phyloP scores from a whole-genome alignment of 2,888 invertebrate species.

The Eupsilia transversa region DNA sequence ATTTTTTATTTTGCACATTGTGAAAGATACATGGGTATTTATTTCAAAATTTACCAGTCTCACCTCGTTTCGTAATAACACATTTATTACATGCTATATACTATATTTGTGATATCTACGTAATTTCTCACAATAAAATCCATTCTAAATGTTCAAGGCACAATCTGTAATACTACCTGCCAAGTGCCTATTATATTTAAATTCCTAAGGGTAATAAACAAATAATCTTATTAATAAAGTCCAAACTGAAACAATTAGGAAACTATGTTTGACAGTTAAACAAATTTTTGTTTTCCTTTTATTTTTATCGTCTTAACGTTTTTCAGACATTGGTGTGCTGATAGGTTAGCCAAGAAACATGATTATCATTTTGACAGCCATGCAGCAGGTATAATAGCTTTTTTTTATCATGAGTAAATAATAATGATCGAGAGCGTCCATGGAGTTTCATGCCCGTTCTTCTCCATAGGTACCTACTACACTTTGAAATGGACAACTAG shows the following conservation, averaged over 20 bases:
- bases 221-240: neutral
- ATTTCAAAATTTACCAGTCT: neutral
- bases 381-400: too few species aligned
- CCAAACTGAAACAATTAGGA: neutral
- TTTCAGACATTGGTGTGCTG: neutral
- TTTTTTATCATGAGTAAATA: too few species aligned
- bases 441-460: too few species aligned
- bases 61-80: neutral
- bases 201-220: neutral
- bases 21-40: neutral
- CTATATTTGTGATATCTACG: constrained; percentile 4
- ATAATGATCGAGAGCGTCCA: too few species aligned
- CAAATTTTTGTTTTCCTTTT: neutral
- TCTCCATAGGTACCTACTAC: too few species aligned
- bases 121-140: neutral
- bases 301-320: too few species aligned
- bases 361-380: too few species aligned
- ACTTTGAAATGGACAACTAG: too few species aligned
- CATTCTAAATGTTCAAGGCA: constrained; percentile 25
- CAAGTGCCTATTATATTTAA: neutral
- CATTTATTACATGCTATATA: neutral
- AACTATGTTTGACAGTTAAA: neutral
- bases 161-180: neutral
- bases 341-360: neutral
- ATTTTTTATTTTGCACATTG: neutral